Evolutionary conservation across 2,888 invertebrate species (phyloP), one percentile per base, ranked within the genome.

Genomic region (Yponomeuta malinellus): DNA sequence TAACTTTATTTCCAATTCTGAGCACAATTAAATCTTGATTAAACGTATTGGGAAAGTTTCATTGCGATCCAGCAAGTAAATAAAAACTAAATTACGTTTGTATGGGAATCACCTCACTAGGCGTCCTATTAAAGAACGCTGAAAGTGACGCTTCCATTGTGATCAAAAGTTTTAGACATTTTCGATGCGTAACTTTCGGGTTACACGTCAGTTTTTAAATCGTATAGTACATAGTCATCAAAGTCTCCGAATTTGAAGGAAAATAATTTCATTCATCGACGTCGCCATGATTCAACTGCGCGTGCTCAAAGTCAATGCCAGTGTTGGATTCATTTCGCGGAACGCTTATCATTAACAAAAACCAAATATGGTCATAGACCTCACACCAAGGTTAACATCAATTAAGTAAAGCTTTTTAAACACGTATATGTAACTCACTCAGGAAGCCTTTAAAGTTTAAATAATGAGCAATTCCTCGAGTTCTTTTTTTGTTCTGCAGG

Each of bases 341-440:
- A 48, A 48, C 65, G 68, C 76, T 78, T 74, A 59, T 15, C 15
- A 76, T 74, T 74, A 73, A 77, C 82, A 79, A 80, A 81, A 79
- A 76, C 82, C 81, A 76, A 84, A 81, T 81, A 83, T 83, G 87
- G 87, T 80, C 82, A 77, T 79, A 77, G 78, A 87, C 83, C 85
- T 85, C 78, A 72, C 72, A 76, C 79, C 87, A 88, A 88, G 88
- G 88, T 76, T 78, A 81, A 78, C 84, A 68, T 37, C 71, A 63
- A 64, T 70, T 68, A 43, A 73, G 59, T 72, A 71, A 71, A 63
- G 63, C 67, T 69, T 67, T 67, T 71, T 72, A 72, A 66, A 69
- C 63, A 71, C 72, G 68, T 63, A 9, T 63, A 29, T 12, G 5
- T 29, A 12, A 23, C 8, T 63, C 10, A 63, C 23, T 63, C 9